These are phyloP conservation scores for Edolisoma coerulescens DNA, from an alignment of 2,113 vertebrate species.

Conservation along the genomic window DNA sequence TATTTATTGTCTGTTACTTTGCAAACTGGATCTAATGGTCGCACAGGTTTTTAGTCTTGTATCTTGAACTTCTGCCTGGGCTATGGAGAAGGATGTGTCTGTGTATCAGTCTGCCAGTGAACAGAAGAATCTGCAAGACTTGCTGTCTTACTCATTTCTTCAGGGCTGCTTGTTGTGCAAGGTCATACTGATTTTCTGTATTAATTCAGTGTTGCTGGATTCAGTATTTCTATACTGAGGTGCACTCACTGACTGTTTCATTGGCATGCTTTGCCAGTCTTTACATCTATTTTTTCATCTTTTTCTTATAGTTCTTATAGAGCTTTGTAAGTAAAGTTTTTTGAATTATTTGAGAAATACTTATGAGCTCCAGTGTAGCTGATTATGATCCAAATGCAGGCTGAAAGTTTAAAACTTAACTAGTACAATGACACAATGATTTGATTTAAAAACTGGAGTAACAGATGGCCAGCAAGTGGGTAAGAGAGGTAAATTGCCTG, in stretches of 20 bases:
- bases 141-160: conserved; percentile 24
- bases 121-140: not conserved
- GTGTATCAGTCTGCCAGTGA: not conserved
- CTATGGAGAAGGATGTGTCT: conserved; percentile 15
- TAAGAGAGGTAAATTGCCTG: not conserved
- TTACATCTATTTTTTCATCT: not conserved
- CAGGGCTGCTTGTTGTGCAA: conserved; percentile 28
- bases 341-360: not conserved
- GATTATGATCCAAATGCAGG: not conserved
- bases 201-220: conserved; percentile 41
- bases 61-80: conserved; percentile 2
- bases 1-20: not conserved
- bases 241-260: not conserved
- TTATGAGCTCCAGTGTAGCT: not conserved
- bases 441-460: not conserved
- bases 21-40: not conserved
- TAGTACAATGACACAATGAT: not conserved
- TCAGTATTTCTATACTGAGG: conserved; percentile 38
- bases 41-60: not conserved
- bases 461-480: not conserved
- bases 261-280: not conserved
- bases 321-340: not conserved
- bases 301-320: not conserved
- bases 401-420: not conserved
- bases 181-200: conserved; percentile 54